Evolutionary conservation across 2,888 invertebrate genomes (phyloP).

Genomic region (Onchidella celtica): DNA sequence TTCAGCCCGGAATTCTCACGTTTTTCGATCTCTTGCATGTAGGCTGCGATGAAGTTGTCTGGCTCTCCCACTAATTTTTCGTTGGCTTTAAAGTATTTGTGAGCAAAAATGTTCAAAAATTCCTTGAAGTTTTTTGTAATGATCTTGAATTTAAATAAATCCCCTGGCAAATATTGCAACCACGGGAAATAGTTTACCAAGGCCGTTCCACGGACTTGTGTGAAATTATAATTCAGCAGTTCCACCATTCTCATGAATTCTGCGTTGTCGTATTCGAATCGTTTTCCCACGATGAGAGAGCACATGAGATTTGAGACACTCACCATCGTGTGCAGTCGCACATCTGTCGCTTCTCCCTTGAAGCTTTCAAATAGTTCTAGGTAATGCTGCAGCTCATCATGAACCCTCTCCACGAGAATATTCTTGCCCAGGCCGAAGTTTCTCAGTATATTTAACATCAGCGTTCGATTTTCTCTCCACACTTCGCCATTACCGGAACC

Average conservation of each 20-base stretch:
- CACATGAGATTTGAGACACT: conserved; percentile 11
- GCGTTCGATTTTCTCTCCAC: background rate
- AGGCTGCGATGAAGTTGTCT: background rate
- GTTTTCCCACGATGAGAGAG: background rate
- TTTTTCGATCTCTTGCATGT: background rate
- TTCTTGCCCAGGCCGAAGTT: conserved; percentile 18
- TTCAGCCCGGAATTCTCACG: too few species aligned
- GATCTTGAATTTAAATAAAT: background rate
- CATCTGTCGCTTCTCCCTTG: conserved; percentile 6
- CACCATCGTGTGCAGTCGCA: background rate
- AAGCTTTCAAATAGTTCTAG: background rate
- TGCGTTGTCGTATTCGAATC: conserved; percentile 1
- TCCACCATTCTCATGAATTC: background rate
- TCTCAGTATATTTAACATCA: background rate
- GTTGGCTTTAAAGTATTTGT: background rate
- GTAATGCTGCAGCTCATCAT: conserved; percentile 1
- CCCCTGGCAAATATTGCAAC: background rate
- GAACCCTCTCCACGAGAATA: background rate
- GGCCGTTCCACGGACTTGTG: background rate
- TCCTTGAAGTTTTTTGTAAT: background rate
- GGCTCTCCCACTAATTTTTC: background rate
- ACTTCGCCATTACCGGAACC: background rate
- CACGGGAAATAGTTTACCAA: background rate
- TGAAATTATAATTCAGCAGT: background rate
- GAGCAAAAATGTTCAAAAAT: background rate